phyloP scores from a whole-genome alignment of 2,797 vertebrate genomes.

The Glossophaga mutica region DNA sequence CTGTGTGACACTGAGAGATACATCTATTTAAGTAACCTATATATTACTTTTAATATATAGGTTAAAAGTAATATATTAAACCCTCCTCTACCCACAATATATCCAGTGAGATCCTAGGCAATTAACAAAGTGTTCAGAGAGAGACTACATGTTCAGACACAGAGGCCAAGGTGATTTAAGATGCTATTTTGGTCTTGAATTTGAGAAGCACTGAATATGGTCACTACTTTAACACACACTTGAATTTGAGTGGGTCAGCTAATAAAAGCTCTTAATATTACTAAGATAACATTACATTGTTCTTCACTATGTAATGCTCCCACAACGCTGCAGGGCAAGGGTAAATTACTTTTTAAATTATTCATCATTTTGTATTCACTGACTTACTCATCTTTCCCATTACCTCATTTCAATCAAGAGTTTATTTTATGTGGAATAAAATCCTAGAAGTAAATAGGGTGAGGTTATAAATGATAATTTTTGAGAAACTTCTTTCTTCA shows the following conservation, averaged over 20 bases:
- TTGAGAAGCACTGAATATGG: neutral
- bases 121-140: neutral
- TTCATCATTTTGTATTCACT: neutral
- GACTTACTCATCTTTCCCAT: neutral
- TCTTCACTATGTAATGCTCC: neutral
- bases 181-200: neutral
- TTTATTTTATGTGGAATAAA: neutral
- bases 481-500: neutral
- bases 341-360: slow-evolving; percentile 3
- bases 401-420: neutral
- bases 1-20: neutral
- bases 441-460: neutral
- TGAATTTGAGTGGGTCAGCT: neutral
- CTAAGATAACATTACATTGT: neutral
- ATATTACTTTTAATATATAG: neutral
- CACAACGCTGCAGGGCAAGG: neutral
- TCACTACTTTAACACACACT: neutral
- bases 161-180: neutral
- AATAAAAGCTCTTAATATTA: slow-evolving; percentile 26
- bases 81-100: neutral
- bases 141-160: neutral
- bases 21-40: neutral
- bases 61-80: too few relatives aligned
- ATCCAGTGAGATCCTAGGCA: neutral
- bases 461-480: neutral